Percentiles rank a stretch among this genome's conserved stretches.
Evolutionary conservation across 2,888 invertebrate species (phyloP).

Genomic region (Candidula unifasciata): DNA sequence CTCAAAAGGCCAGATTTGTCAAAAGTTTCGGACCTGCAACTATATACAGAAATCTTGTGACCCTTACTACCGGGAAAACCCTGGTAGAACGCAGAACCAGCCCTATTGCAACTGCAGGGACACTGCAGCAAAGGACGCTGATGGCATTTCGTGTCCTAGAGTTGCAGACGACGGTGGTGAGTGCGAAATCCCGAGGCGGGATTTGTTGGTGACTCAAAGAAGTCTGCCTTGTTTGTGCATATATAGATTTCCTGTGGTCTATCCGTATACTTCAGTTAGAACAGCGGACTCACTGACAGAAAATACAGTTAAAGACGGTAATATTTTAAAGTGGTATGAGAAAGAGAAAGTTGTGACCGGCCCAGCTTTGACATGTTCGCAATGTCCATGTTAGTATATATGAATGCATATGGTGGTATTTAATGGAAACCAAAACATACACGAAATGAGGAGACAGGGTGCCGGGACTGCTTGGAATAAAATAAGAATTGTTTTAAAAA

Average conservation of each 20-base stretch:
- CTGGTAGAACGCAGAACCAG: neutral
- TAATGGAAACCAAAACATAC: too few relatives aligned
- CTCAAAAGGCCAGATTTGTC: conserved; percentile 44
- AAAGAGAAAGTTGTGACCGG: conserved; percentile 32
- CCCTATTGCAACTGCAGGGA: conserved; percentile 54
- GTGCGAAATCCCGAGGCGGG: conserved; percentile 49
- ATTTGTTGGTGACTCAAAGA: conserved; percentile 34
- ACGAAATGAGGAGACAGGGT: too few relatives aligned
- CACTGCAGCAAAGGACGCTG: conserved; percentile 42
- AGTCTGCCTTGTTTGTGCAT: conserved; percentile 48
- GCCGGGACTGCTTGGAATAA: too few relatives aligned
- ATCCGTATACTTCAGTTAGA: conserved; percentile 32
- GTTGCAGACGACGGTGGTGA: conserved; percentile 45
- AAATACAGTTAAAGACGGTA: neutral
- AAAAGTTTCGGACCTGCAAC: conserved; percentile 52
- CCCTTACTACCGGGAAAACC: conserved; percentile 22
- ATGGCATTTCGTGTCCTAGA: conserved; percentile 45
- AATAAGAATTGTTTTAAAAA: too few relatives aligned
- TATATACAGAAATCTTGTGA: conserved; percentile 46
- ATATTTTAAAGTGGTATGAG: conserved; percentile 1
- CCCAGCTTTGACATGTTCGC: conserved; percentile 30
- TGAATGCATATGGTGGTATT: neutral
- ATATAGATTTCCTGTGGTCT: conserved; percentile 47
- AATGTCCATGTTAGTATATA: conserved; percentile 24
- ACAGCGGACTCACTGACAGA: neutral